Base-by-base conservation (phyloP, 2,888 invertebrate genomes). In the Caenorhabditis sp. region DNA sequence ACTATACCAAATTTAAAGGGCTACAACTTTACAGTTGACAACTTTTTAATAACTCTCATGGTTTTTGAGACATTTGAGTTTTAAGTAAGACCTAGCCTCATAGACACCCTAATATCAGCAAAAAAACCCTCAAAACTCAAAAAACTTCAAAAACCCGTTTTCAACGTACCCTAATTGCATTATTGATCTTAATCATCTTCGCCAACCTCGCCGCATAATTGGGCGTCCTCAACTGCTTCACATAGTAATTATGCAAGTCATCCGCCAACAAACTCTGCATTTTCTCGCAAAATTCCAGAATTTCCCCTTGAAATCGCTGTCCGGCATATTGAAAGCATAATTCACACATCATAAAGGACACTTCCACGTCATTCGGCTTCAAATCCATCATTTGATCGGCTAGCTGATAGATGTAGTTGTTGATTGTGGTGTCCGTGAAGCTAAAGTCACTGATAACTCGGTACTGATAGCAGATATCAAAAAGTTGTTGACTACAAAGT, bases 181-280 rank as follows among this genome's bases (percentile, higher is more conserved):
- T 79, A 28, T 80, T 78, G 28, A 86, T 80, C 18, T 56, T 65
- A 77, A 84, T 83, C 50, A 86, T 24, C 56, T 80, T 78, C 11
- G 72, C 77, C 35, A 86, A 53, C 50, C 86, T 60, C 9, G 61
- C 70, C 0, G 86, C 82, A 70, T 86, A 86, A 22, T 83, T 83
- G 0, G 71, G 47, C 32, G 51, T 64, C 20, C 56, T 72, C 32
- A 71, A n/a, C 2, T 81, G 70, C n/a, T 76, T 81, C 20, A 68
- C 50, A 65, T 84, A 84, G 18, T 81, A 84, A 18, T 61, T 47
- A 26, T 84, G 84, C 2, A 84, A 37, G 32, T 84, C 84, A 51
- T 74, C 67, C 2, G 67, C 72, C 32, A 84, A 26, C 9, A 50
- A 24, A n/a, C 74, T 67, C 20, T 76, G 40, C 32, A 79, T 60